Percentiles rank a stretch among this genome's conserved stretches.
Conservation (phyloP, 2,113 vertebrate species). For the Colius striatus region DNA sequence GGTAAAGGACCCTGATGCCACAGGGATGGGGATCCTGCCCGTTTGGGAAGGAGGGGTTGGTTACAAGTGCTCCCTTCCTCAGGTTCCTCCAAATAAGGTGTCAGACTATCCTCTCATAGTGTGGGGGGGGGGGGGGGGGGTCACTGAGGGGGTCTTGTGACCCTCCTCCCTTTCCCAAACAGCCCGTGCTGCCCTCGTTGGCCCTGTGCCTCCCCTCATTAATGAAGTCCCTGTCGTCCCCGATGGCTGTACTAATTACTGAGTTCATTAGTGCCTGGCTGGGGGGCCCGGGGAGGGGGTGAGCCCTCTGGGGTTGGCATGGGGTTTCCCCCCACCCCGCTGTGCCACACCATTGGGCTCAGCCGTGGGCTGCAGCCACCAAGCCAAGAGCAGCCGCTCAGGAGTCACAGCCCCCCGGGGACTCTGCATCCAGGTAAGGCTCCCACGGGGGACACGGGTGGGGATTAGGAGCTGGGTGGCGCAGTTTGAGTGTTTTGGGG, state of each 20-base stretch:
- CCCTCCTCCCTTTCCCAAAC: accelerated
- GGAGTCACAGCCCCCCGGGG: accelerated
- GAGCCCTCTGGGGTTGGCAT: neutral
- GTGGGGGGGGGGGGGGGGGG: accelerated
- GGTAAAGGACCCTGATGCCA: too few species aligned
- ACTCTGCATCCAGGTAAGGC: conserved; percentile 14
- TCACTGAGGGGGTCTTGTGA: neutral
- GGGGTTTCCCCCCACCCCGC: neutral
- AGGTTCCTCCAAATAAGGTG: neutral
- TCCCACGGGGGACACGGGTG: neutral
- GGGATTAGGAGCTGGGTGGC: neutral
- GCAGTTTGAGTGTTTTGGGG: neutral
- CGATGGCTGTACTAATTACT: conserved; percentile 24
- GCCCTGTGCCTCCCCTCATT: conserved; percentile 29
- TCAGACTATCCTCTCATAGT: accelerated
- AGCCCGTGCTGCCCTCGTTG: neutral
- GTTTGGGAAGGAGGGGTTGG: accelerated
- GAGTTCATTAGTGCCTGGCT: conserved; percentile 25
- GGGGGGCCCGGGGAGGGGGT: neutral
- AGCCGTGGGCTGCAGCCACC: accelerated
- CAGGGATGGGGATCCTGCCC: accelerated
- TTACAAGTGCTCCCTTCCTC: neutral
- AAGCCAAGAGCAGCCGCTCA: accelerated
- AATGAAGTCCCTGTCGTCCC: conserved; percentile 15
- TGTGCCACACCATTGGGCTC: neutral